Base-by-base conservation (phyloP, 2,888 invertebrate species). In the Sturmia bella region DNA sequence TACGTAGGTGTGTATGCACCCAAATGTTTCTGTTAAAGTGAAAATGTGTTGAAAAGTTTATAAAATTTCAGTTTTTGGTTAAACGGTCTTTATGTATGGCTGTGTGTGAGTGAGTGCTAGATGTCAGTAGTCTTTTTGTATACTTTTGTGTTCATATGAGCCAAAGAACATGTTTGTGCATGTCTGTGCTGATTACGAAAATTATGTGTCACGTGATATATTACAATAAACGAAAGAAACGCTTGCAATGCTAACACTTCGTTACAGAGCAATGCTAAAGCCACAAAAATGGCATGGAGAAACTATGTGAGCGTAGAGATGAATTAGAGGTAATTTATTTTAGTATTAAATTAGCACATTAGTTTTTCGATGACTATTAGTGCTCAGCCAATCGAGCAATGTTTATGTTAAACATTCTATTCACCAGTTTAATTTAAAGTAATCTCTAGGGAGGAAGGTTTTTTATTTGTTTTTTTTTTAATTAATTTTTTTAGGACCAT, bases 181-280 rank as follows among this genome's bases (percentile, higher is more conserved):
- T 61, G 50, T 24, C 19, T 45, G 9, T 32, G n/a, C 32, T 70
- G 50, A 27, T 54, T 27, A 54, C 48, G 39, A 66, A 80, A 66
- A 75, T 76, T 57, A 76, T 72, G 45, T 80, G 80, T 80, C 80
- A 80, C 70, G 66, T 72, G 80, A 70, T 80, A 80, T 64, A 70
- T 74, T 80, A 50, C 11, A 27, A 41, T 9, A 41, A 54, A 27
- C 11, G 13, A 54, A 43, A 27, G 37, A 66, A 59, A 63, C 15
- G 27, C 39, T 21, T 66, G 27, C 52, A 45, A 32, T 24, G 32
- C 43, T 75, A 17, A 64, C 45, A 37, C 32, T 27, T 54, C 37
- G 43, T 15, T 41, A 17, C 13, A 50, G 24, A 56, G 12, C n/a
- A 41, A 15, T 37, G 43, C 41, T 37, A 3, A 13, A 57, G 15